These are phyloP conservation scores for Murina feae DNA, from an alignment of 2,113 vertebrate genomes.

Conservation along the genomic window DNA sequence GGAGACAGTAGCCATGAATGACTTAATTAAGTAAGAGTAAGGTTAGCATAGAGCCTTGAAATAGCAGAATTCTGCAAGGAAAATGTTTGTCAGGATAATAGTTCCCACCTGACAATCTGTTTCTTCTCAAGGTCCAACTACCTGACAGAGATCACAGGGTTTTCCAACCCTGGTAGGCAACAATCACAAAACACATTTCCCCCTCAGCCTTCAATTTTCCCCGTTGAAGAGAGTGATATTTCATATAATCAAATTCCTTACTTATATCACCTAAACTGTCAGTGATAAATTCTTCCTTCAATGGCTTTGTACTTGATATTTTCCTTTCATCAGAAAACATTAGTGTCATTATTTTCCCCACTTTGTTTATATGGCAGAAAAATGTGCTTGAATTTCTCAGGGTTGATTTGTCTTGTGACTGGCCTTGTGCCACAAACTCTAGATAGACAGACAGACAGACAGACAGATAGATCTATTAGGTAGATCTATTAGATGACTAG, in stretches of 20 bases:
- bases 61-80: neutral
- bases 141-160: neutral
- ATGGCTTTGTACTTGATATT: neutral
- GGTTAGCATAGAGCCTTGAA: neutral
- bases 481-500: neutral
- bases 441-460: no score
- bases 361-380: neutral
- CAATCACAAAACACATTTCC: conserved; percentile 12
- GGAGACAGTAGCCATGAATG: neutral
- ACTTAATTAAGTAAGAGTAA: conserved; percentile 13
- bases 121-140: conserved; percentile 26
- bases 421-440: neutral
- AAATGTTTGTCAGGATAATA: conserved; percentile 27
- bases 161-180: neutral
- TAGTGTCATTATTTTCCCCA: neutral
- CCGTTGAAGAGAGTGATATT: neutral
- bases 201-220: neutral
- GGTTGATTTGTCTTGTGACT: neutral
- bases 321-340: conserved; percentile 12
- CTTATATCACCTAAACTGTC: neutral
- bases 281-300: neutral
- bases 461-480: neutral
- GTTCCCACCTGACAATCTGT: conserved; percentile 28
- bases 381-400: neutral
- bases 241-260: conserved; percentile 18